Evolutionary conservation across 2,113 vertebrate species (phyloP).

Genomic region (Pogonocichla stellata): DNA sequence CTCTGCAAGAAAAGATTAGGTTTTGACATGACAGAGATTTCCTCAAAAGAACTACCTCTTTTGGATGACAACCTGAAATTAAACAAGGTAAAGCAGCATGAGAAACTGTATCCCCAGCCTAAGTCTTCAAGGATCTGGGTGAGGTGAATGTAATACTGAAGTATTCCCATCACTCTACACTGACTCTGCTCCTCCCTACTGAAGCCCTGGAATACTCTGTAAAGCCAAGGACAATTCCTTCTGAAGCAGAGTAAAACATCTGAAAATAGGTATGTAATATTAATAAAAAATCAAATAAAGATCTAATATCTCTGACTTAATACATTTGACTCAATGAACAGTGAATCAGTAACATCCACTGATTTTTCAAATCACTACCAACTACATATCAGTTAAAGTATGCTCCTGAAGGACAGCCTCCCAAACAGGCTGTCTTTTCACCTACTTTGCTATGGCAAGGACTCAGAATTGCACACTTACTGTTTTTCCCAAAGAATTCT

Average conservation of each 20-base stretch:
- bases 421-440: not conserved
- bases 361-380: not conserved
- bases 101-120: not conserved
- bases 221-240: not conserved
- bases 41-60: not conserved
- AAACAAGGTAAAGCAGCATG: not conserved
- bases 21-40: not conserved
- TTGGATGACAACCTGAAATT: not conserved
- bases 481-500: not conserved
- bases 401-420: not conserved
- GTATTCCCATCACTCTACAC: not conserved
- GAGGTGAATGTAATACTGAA: not conserved
- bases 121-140: not conserved
- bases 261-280: not conserved
- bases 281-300: not conserved
- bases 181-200: not conserved
- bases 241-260: not conserved
- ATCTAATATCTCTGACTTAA: not conserved
- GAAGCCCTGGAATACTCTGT: not conserved
- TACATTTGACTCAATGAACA: not conserved
- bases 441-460: not conserved
- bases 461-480: not conserved
- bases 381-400: not conserved
- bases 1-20: not conserved
- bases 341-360: not conserved